Evolutionary conservation across 1,140 invertebrate species (phyloP), one percentile per base, ranked within the genome.

Genomic region (Euborellia annulipes): DNA sequence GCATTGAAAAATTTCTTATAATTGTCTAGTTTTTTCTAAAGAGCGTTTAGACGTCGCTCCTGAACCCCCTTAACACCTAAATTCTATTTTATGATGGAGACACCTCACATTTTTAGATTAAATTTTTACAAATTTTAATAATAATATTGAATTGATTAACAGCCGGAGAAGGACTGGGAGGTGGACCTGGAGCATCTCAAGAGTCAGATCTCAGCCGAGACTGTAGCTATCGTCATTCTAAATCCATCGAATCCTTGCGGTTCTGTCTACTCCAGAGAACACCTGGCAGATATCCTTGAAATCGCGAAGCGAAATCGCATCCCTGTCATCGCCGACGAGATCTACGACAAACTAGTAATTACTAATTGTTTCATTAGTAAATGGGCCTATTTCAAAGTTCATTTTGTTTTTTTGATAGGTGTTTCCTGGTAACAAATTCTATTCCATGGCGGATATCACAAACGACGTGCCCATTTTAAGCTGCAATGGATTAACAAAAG

Each of bases 221-320:
- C 93, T 1, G 82, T 78, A 0, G 90, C 89, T 7, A 84, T 98
- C 53, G 65, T 98, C 37, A 72, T 98, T 38, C 97, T 94, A 62
- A 98, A 96, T 68, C 95, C 95, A 1, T 95, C 90, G 36, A 98
- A 98, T 68, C 95, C 95, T 0, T 98, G 94, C 62, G 95, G 95
- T 13, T 93, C 90, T 2, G 91, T 95, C 1, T 98, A 82, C 57
- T 74, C 68, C 39, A 71, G 75, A 44, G 58, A 79, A 48, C 94
- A 98, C 64, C 68, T 97, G 30, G 61, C 68, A 51, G 76, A 82
- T 45, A 80, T 98, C 50, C 64, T 98, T 16, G 69, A 75, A 38
- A 63, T 94, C 41, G 90, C 91, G 2, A 72, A 78, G 20, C 73
- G 74, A 55, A 72, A 94, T 65, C 79, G 73, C 61, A 61, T 98